Evolutionary conservation across 1,140 invertebrate species (phyloP).

Genomic region (Microplitis demolitor): DNA sequence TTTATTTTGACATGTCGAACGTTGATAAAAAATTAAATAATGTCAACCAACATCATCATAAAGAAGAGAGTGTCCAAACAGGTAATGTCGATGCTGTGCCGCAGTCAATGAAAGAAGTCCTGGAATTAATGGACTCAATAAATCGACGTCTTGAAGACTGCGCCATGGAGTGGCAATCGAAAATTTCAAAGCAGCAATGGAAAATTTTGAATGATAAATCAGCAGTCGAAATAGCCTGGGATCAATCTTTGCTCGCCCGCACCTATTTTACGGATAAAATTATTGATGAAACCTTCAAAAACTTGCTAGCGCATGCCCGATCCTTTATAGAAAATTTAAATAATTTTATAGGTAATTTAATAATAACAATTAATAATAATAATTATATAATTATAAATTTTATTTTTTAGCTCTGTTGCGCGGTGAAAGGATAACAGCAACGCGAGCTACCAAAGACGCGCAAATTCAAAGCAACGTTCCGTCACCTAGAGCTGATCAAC

Average conservation of each 20-base stretch:
- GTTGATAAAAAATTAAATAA: background rate
- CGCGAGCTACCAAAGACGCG: background rate
- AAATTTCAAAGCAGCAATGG: constrained; percentile 48
- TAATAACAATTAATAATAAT: background rate
- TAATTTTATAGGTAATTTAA: constrained; percentile 42
- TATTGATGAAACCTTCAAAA: constrained; percentile 45
- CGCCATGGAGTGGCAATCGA: constrained; percentile 44
- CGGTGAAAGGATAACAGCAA: background rate
- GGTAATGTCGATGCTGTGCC: constrained; percentile 18
- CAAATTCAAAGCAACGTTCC: background rate
- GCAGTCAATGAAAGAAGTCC: constrained; percentile 37
- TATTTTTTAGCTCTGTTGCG: constrained; percentile 10
- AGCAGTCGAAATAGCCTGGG: constrained; percentile 31
- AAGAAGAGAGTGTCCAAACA: background rate
- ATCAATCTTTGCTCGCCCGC: constrained; percentile 41
- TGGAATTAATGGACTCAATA: constrained; percentile 34
- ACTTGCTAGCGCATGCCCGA: constrained; percentile 39
- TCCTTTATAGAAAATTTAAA: constrained; percentile 42
- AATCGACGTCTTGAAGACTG: constrained; percentile 46
- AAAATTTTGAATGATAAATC: constrained; percentile 37
- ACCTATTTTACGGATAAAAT: constrained; percentile 46
- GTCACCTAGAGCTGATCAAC: background rate
- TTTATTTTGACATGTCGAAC: background rate
- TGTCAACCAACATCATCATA: background rate
- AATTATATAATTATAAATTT: background rate